phyloP scores from a whole-genome alignment of 2,888 invertebrate species.

The Polymixis lichenea region DNA sequence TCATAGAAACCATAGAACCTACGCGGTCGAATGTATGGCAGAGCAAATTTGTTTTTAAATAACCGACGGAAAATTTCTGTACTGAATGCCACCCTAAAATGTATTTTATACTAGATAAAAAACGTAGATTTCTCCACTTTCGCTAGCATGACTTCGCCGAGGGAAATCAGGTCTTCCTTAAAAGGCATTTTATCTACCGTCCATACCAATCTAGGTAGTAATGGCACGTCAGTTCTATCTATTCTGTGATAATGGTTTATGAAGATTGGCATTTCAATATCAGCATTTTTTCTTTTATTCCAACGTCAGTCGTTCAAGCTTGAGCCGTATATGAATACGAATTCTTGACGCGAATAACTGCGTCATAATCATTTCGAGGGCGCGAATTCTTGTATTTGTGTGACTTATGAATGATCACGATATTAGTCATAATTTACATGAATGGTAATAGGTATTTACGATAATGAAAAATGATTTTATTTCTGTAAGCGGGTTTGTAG shows the following conservation, averaged over 20 bases:
- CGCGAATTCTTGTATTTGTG: slow-evolving; percentile 24
- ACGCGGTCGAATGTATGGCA: too few relatives aligned
- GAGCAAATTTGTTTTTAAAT: too few relatives aligned
- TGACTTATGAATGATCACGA: slow-evolving; percentile 27
- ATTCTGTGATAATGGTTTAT: not conserved
- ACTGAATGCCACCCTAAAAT: too few relatives aligned
- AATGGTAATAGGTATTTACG: not conserved
- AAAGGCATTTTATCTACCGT: slow-evolving; percentile 17
- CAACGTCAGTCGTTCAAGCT: slow-evolving; percentile 1
- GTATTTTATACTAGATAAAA: not conserved
- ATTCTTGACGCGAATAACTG: slow-evolving; percentile 23
- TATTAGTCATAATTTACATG: slow-evolving; percentile 24
- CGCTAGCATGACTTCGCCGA: not conserved
- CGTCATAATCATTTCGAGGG: slow-evolving; percentile 28
- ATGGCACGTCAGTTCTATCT: slow-evolving; percentile 9
- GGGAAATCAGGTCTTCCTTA: not conserved
- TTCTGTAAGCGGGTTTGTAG: too few relatives aligned
- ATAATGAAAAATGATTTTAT: too few relatives aligned
- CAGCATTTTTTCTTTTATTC: slow-evolving; percentile 36
- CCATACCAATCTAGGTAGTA: not conserved
- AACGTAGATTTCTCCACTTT: slow-evolving; percentile 18
- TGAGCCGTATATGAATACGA: slow-evolving; percentile 13
- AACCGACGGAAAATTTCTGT: too few relatives aligned
- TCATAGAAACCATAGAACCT: too few relatives aligned
- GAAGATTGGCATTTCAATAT: slow-evolving; percentile 31